A percentile compares a stretch with the other conserved stretches of the same genome.
Evolutionary conservation across 1,140 invertebrate genomes (phyloP).

Genomic region (Dendroctonus valens): DNA sequence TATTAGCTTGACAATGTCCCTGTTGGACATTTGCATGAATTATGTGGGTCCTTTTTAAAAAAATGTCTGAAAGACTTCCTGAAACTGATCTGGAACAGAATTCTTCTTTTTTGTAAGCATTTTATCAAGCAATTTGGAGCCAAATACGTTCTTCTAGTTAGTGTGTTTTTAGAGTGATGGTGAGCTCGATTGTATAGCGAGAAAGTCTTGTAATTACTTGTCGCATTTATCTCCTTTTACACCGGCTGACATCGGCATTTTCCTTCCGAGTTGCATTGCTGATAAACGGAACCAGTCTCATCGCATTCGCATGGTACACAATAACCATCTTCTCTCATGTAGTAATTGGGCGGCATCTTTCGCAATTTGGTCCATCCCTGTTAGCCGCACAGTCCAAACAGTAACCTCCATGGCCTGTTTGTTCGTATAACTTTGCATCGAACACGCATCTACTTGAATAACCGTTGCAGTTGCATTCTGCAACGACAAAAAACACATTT

Average conservation of each 20-base stretch:
- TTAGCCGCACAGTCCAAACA: conserved; percentile 93
- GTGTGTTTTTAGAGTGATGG: no score
- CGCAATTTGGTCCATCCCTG: conserved; percentile 92
- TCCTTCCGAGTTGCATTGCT: conserved; percentile 91
- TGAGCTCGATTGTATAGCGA: no score
- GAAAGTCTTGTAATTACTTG: conserved; percentile 35
- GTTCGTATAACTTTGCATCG: conserved; percentile 85
- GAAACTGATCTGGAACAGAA: no score
- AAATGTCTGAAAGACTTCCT: no score
- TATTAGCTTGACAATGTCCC: no score
- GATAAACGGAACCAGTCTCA: conserved; percentile 77
- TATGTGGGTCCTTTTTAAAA: no score
- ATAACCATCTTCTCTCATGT: conserved; percentile 70
- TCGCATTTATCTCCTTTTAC: conserved; percentile 93
- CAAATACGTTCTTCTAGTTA: no score
- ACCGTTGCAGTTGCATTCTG: conserved; percentile 97
- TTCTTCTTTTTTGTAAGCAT: no score
- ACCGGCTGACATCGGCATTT: conserved; percentile 90
- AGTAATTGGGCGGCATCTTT: conserved; percentile 89
- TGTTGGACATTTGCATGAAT: no score
- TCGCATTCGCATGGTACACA: conserved; percentile 89
- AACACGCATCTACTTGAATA: conserved; percentile 94
- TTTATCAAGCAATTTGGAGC: neutral
- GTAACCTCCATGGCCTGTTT: conserved; percentile 95
- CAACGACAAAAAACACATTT: conserved; percentile 45